Evolutionary conservation across 2,888 invertebrate genomes (phyloP), one percentile per base, ranked within the genome.

Genomic region (Diloba caeruleocephala): DNA sequence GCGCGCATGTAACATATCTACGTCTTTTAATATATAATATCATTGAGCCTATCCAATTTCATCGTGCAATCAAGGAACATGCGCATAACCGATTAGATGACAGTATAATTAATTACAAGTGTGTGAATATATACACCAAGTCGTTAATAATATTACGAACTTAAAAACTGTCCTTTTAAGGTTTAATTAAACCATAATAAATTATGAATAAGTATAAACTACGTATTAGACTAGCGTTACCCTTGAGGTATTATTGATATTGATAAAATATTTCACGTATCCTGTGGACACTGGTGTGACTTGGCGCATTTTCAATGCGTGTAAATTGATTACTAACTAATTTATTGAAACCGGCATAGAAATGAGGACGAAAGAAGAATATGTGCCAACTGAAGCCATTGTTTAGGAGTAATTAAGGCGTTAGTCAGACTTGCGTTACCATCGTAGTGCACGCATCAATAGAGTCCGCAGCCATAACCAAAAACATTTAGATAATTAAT

Each of bases 101-200:
- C 25, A 46, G 43, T 42, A 50, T 57, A 52, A 52, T 68, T 62
- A 46, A 65, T 15, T 19, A 32, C 38, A 39, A 42, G 42, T 25
- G 33, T 46, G 42, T 48, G 41, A 50, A 46, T 44, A 50, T 33
- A 36, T 43, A 19, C 5, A 59, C 32, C 29, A n/a, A n/a, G n/a
- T 39, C 34, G 26, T 51, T 62, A 65, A 68, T 68, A 62, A 68
- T 61, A 57, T 46, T 39, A 31, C 19, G 46, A 50, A 32, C 36
- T 46, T 32, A 12, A 32, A 45, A 29, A n/a, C 36, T 45, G 46
- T 26, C 41, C 37, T 44, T 37, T 51, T 45, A 44, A 42, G 39
- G 37, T 55, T 32, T 60, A 60, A 54, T 67, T 61, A 64, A 54
- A 60, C n/a, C n/a, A n/a, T n/a, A n/a, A n/a, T n/a, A n/a, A n/a